These are phyloP conservation scores for Drosophila aldrichi DNA, from an alignment of 2,888 invertebrate genomes.

Conservation along the genomic window DNA sequence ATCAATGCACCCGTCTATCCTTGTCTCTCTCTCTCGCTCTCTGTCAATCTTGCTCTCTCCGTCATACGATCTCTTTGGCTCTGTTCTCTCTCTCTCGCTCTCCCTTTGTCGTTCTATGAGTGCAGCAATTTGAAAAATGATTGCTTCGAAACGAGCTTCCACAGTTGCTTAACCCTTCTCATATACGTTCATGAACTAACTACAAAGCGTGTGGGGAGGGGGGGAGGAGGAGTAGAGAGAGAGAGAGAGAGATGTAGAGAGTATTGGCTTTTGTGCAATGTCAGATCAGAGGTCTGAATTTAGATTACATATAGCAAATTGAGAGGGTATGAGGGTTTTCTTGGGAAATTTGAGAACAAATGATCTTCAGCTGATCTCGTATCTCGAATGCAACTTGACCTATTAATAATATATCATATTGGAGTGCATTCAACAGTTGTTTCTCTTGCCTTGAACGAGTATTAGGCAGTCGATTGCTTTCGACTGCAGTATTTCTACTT, in stretches of 20 bases:
- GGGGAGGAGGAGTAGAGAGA: neutral
- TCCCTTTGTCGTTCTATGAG: conserved; percentile 16
- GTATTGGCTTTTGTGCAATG: neutral
- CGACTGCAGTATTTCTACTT: neutral
- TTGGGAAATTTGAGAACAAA: neutral
- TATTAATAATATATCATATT: neutral
- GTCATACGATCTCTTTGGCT: neutral
- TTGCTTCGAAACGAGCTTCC: conserved; percentile 16
- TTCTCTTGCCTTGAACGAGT: neutral
- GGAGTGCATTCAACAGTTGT: neutral
- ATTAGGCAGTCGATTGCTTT: neutral
- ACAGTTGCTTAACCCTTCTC: conserved; percentile 7
- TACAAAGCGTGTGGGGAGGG: too few species aligned
- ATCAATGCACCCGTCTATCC: conserved; percentile 52
- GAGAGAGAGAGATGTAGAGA: neutral
- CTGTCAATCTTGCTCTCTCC: neutral
- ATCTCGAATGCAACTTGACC: neutral
- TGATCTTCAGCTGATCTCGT: neutral
- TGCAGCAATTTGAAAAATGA: conserved; percentile 45
- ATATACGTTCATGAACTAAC: neutral
- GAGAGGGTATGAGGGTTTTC: too few species aligned
- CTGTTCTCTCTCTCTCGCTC: neutral
- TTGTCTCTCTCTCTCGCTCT: neutral
- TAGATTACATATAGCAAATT: neutral
- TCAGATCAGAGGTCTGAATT: neutral